phyloP scores from a whole-genome alignment of 2,113 vertebrate species.

The Emberiza fucata region DNA sequence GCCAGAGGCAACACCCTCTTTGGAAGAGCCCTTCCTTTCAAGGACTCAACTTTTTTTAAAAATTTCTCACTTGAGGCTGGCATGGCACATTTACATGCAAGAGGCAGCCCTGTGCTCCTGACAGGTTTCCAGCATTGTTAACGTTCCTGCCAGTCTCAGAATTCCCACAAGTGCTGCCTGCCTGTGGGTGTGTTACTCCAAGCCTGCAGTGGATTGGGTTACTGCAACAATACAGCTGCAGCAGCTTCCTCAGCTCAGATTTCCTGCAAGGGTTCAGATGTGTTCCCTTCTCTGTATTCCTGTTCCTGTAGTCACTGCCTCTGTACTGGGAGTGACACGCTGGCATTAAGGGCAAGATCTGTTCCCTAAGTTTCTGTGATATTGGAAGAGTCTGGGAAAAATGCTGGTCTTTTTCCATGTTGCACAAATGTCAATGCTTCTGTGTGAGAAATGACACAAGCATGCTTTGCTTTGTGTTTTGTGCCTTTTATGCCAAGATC shows the following conservation, averaged over 20 bases:
- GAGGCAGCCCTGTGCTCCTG: not conserved
- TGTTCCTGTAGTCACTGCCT: not conserved
- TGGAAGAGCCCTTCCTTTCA: not conserved
- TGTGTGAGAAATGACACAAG: conserved; percentile 38
- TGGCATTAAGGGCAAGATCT: not conserved
- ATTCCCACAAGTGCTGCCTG: not conserved
- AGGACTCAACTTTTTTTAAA: not conserved
- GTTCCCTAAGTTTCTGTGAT: not conserved
- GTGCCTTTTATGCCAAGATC: conserved; percentile 54
- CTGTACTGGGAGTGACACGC: not conserved
- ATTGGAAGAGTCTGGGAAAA: not conserved
- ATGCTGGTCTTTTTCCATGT: not conserved
- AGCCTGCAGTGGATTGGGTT: not conserved
- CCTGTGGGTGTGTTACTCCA: not conserved
- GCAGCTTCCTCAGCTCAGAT: not conserved
- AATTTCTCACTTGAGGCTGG: not conserved
- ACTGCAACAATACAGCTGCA: not conserved
- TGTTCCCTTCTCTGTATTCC: not conserved
- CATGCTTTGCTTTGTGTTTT: conserved; percentile 34
- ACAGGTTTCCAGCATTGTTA: not conserved
- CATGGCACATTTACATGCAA: not conserved
- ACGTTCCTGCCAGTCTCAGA: not conserved
- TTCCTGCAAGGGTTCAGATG: not conserved
- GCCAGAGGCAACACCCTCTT: not conserved
- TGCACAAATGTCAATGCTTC: conserved; percentile 37